phyloP scores from a whole-genome alignment of 1,140 invertebrate species.

The Probaryconus sp. region DNA sequence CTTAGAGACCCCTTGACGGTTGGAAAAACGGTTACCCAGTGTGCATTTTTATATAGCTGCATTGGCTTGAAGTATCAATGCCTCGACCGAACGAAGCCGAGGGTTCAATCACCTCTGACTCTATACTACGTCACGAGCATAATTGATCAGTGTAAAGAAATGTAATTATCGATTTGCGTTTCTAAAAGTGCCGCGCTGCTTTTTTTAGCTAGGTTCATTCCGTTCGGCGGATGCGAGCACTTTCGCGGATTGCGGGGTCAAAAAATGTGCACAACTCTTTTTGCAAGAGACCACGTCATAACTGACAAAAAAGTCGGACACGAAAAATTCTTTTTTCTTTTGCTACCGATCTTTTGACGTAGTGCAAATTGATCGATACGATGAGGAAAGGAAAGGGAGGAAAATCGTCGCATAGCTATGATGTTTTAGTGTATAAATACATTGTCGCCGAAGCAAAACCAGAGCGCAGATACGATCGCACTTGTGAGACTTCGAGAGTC shows the following conservation, averaged over 20 bases:
- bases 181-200: slow-evolving; percentile 24
- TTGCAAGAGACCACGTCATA: neutral
- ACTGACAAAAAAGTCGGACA: too few relatives aligned
- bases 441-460: slow-evolving; percentile 13
- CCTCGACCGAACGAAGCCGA: slow-evolving; percentile 30
- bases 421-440: slow-evolving; percentile 23
- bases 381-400: slow-evolving; percentile 23
- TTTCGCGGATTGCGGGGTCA: too few relatives aligned
- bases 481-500: slow-evolving; percentile 38
- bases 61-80: too few relatives aligned
- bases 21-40: too few relatives aligned
- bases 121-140: slow-evolving; percentile 22
- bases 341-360: too few relatives aligned
- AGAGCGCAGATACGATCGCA: slow-evolving; percentile 34
- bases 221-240: too few relatives aligned
- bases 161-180: slow-evolving; percentile 43
- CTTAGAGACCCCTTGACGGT: neutral
- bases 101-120: slow-evolving; percentile 51
- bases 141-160: slow-evolving; percentile 47
- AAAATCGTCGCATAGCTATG: slow-evolving; percentile 15
- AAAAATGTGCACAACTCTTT: neutral
- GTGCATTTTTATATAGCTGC: too few relatives aligned
- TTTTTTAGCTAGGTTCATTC: too few relatives aligned
- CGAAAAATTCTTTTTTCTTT: too few relatives aligned
- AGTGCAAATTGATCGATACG: too few relatives aligned